phyloP scores from a whole-genome alignment of 2,888 invertebrate species.

The Cryptocheilus praepositus region DNA sequence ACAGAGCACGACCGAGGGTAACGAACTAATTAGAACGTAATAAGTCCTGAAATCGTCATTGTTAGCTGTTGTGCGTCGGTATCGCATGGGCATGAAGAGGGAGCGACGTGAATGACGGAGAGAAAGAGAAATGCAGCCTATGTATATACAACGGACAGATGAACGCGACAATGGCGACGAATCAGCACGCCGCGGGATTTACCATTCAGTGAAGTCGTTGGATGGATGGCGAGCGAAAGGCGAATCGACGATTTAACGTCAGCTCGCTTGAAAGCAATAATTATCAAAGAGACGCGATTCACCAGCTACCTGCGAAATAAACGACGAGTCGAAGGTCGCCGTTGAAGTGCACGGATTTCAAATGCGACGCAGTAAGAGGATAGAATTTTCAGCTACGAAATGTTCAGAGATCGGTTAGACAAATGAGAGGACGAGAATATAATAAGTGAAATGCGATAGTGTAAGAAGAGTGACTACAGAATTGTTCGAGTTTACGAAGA shows the following conservation, averaged over 20 bases:
- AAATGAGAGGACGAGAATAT: too few species aligned
- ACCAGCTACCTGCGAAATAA: neutral
- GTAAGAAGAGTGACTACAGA: too few species aligned
- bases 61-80: conserved; percentile 21
- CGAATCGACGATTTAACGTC: conserved; percentile 36
- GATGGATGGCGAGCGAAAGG: conserved; percentile 21
- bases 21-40: conserved; percentile 44
- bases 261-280: conserved; percentile 1
- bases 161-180: conserved; percentile 3
- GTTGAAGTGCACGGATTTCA: neutral
- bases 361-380: neutral
- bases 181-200: conserved; percentile 17
- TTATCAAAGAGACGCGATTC: conserved; percentile 15
- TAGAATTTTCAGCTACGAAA: neutral
- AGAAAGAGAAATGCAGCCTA: conserved; percentile 14
- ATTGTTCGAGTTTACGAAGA: too few species aligned
- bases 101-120: conserved; percentile 24
- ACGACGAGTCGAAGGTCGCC: neutral
- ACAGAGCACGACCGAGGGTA: conserved; percentile 11
- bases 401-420: too few species aligned
- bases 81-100: conserved; percentile 11
- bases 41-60: conserved; percentile 44
- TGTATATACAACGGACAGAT: conserved; percentile 23
- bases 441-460: too few species aligned
- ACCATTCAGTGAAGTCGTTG: neutral